Base-by-base conservation (phyloP, 2,113 vertebrate species). In the Podilymbus podiceps region DNA sequence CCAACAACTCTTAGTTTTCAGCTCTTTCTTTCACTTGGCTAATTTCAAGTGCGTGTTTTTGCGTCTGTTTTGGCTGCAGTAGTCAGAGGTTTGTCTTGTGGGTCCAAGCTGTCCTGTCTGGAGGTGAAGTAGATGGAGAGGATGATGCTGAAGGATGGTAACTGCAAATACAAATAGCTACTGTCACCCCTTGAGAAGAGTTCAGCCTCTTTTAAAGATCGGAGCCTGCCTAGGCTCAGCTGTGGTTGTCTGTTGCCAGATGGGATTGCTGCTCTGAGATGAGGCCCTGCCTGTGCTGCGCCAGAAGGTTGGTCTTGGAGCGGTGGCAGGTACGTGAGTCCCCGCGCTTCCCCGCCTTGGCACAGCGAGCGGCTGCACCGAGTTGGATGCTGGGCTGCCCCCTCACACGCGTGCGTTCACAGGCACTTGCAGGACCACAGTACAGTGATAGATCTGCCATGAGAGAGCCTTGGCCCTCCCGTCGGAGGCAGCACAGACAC, bases 381-480 rank as follows among this genome's bases (percentile, higher is more conserved):
- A 30, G 24, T 5, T 69, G 42, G 28, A 1, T 72, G 68, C 89
- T 75, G 53, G 73, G 38, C 49, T 86, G 18, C 22, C 12, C 5
- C 11, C 35, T 67, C 31, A 18, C 20, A 17, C 0, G 0, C 2
- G 0, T 55, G 22, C 3, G 1, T 42, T 80, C 52, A n/a, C 27
- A 49, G 59, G 16, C 47, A 31, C 49, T 71, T 75, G 25, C 33
- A 59, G 38, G 33, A 44, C 27, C 68, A 53, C 2, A 5, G 15
- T 38, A 38, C 38, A 38, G 38, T 9, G 38, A 38, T 25, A 74
- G 4, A 21, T 82, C 52, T 89, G 31, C 55, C 4, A 1, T 23
- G 25, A 44, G 38, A 8, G 38, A 81, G 30, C 62, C 38, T 75
- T 64, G 49, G 14, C 22, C 18, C 27, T 88, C 40, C 33, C 24